phyloP scores from a whole-genome alignment of 2,113 vertebrate genomes.

The Hemiprocne comata region DNA sequence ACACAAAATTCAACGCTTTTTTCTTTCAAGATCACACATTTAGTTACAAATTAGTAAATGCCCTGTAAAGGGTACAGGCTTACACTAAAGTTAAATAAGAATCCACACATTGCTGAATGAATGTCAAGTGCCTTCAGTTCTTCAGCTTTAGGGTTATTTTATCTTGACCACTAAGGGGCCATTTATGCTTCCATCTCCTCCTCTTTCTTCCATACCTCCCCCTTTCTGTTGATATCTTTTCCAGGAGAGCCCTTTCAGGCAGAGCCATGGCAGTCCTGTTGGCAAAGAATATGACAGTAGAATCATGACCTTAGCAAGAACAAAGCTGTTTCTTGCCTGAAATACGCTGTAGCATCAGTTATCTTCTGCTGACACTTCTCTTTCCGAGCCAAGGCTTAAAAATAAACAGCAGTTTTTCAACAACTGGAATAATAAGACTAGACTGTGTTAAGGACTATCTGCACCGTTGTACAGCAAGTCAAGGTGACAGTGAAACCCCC shows the following conservation, averaged over 20 bases:
- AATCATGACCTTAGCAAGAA: not conserved
- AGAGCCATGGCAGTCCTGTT: not conserved
- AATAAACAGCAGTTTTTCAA: not conserved
- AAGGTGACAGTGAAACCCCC: not conserved
- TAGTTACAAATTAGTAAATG: not conserved
- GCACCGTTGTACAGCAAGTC: not conserved
- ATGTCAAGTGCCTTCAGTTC: not conserved
- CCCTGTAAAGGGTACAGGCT: not conserved
- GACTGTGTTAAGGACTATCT: not conserved
- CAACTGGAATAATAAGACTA: not conserved
- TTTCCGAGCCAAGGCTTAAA: not conserved
- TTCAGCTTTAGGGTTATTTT: not conserved
- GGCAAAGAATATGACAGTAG: not conserved
- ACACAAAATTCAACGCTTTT: not conserved
- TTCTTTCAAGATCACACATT: not conserved
- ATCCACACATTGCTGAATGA: not conserved
- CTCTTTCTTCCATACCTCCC: not conserved
- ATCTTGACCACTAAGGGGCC: not conserved
- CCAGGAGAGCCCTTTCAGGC: rapidly evolving
- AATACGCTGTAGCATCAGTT: not conserved
- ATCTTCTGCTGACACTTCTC: not conserved
- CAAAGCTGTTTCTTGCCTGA: not conserved
- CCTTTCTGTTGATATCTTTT: not conserved
- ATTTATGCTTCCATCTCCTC: not conserved
- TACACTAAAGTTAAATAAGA: not conserved